A percentile compares a stretch with the other conserved stretches of the same genome.
These are phyloP conservation scores for Agelastica alni DNA, from an alignment of 2,888 invertebrate species.

Conservation along the genomic window DNA sequence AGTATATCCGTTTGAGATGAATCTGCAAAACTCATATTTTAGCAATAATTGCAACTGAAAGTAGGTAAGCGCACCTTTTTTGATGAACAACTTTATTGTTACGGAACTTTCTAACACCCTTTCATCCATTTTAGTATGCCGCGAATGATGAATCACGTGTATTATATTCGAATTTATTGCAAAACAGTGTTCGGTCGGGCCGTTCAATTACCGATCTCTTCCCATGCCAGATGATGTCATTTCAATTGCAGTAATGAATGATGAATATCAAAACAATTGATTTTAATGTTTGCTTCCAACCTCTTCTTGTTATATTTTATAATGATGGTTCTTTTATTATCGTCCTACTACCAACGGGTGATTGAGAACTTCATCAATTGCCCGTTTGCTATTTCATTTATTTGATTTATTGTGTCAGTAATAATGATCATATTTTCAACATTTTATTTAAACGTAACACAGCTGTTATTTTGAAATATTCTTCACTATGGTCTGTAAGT, in stretches of 20 bases:
- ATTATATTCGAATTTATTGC: conserved; percentile 23
- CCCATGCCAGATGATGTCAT: conserved; percentile 24
- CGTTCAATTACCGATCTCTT: conserved; percentile 11
- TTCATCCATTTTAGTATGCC: conserved; percentile 1
- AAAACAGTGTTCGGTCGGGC: conserved; percentile 7
- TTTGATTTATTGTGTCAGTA: conserved; percentile 4
- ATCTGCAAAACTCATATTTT: too few relatives aligned
- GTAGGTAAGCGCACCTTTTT: conserved; percentile 13
- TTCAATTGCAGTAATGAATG: conserved; percentile 27
- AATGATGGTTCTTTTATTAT: conserved; percentile 12
- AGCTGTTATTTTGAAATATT: too few relatives aligned
- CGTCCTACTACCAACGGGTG: background rate
- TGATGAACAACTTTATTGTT: conserved; percentile 7
- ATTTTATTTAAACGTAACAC: too few relatives aligned
- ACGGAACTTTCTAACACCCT: conserved; percentile 16
- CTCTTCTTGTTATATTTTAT: conserved; percentile 22
- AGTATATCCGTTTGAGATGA: too few relatives aligned
- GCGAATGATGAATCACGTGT: conserved; percentile 13
- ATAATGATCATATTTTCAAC: background rate
- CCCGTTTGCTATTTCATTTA: conserved; percentile 7
- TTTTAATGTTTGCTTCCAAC: conserved; percentile 23
- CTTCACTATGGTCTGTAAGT: too few relatives aligned
- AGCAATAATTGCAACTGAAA: too few relatives aligned
- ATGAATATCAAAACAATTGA: conserved; percentile 29
- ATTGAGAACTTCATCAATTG: conserved; percentile 17